Evolutionary conservation across 2,888 invertebrate species (phyloP).

Genomic region (Troides aeacus): DNA sequence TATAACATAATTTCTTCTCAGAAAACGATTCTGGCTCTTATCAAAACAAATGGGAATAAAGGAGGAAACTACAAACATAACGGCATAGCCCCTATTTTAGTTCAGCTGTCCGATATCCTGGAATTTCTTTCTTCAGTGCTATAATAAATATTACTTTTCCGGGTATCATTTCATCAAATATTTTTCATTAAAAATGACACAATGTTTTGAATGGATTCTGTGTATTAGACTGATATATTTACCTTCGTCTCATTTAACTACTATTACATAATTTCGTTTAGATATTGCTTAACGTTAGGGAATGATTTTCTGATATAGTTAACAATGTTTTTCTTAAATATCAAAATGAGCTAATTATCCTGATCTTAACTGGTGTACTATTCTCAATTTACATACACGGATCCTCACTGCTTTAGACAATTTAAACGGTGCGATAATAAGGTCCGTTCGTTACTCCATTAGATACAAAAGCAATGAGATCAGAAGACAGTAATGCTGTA

Average conservation of each 20-base stretch:
- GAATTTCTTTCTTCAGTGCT: neutral
- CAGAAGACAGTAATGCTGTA: neutral
- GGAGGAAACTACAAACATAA: neutral
- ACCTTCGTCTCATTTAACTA: too few species aligned
- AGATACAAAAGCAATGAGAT: too few species aligned
- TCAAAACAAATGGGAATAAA: neutral
- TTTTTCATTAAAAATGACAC: neutral
- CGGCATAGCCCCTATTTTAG: neutral
- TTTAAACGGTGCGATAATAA: neutral
- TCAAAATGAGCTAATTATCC: too few species aligned
- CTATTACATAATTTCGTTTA: too few species aligned
- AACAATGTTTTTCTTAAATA: too few species aligned
- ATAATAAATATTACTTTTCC: neutral
- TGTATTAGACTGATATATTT: neutral
- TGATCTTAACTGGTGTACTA: too few species aligned
- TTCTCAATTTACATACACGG: too few species aligned
- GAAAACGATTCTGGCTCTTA: neutral
- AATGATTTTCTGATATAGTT: too few species aligned
- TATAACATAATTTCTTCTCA: neutral
- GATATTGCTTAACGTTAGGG: too few species aligned
- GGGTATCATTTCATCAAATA: neutral
- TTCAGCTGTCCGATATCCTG: neutral
- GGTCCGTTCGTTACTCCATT: too few species aligned
- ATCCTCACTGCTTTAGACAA: neutral
- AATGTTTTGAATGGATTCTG: neutral